Evolutionary conservation across 2,888 invertebrate genomes (phyloP).

Genomic region (Emmelina monodactyla): DNA sequence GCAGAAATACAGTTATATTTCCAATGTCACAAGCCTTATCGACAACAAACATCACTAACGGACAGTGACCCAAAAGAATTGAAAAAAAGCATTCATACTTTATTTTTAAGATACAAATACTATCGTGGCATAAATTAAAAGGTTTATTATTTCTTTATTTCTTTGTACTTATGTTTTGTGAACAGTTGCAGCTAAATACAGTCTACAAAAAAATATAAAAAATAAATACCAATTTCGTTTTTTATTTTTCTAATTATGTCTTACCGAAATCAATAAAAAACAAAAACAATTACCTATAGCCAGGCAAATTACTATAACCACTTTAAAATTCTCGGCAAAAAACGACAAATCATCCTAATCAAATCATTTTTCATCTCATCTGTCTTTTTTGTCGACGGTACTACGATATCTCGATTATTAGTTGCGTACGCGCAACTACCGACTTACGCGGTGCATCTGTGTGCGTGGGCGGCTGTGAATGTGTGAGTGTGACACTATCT

Average conservation of each 20-base stretch:
- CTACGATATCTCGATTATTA: constrained; percentile 54
- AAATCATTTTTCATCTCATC: constrained; percentile 2
- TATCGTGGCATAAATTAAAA: constrained; percentile 65
- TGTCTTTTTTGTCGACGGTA: constrained; percentile 32
- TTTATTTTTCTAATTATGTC: no score
- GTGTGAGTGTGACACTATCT: no score
- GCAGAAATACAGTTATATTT: no score
- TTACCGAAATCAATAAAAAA: no score
- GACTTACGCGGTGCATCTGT: constrained; percentile 48
- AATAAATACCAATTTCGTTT: no score
- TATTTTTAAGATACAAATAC: constrained; percentile 60
- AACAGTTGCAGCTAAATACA: no score
- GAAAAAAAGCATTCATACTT: constrained; percentile 52
- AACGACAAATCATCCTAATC: background rate
- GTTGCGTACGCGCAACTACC: constrained; percentile 58
- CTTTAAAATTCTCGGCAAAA: no score
- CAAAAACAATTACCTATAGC: no score
- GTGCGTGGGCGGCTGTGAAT: no score
- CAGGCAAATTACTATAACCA: no score
- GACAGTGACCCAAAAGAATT: constrained; percentile 52
- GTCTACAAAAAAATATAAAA: no score
- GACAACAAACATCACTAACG: constrained; percentile 38
- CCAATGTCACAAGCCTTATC: no score
- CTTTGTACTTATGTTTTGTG: constrained; percentile 52
- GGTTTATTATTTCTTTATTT: constrained; percentile 57